Conservation (phyloP, 2,797 vertebrate species). For the Anguilla anguilla region DNA sequence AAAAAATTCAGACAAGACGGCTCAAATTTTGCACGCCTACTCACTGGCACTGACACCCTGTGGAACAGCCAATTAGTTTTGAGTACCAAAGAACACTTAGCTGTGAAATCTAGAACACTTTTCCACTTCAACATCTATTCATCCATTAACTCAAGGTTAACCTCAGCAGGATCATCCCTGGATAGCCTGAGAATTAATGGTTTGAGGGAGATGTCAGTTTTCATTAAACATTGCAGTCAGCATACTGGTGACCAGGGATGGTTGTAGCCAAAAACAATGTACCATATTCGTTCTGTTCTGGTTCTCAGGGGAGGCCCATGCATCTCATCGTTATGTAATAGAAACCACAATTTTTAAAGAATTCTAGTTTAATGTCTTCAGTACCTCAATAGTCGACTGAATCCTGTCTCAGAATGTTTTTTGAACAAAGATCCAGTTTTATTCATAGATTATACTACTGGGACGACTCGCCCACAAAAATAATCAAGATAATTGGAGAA, state of each 20-base stretch:
- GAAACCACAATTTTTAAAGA: neutral
- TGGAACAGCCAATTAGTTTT: neutral
- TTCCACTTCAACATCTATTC: neutral
- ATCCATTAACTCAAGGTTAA: neutral
- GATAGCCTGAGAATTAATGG: neutral
- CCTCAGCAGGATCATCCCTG: neutral
- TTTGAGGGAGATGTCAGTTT: neutral
- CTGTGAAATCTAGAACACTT: neutral
- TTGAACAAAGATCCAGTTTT: neutral
- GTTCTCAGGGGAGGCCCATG: neutral
- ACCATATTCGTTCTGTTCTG: neutral
- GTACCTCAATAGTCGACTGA: neutral
- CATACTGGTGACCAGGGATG: neutral
- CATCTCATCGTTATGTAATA: neutral
- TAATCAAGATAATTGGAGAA: neutral
- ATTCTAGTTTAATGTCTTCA: neutral
- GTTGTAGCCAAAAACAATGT: neutral
- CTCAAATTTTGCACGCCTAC: slow-evolving; percentile 12
- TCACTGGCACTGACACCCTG: slow-evolving; percentile 17
- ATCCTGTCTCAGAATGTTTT: neutral
- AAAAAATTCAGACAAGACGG: neutral
- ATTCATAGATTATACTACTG: neutral
- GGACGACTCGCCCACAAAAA: neutral
- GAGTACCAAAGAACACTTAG: neutral
- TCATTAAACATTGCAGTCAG: neutral